Base-by-base conservation (phyloP, 2,888 invertebrate species). In the Leucania comma region DNA sequence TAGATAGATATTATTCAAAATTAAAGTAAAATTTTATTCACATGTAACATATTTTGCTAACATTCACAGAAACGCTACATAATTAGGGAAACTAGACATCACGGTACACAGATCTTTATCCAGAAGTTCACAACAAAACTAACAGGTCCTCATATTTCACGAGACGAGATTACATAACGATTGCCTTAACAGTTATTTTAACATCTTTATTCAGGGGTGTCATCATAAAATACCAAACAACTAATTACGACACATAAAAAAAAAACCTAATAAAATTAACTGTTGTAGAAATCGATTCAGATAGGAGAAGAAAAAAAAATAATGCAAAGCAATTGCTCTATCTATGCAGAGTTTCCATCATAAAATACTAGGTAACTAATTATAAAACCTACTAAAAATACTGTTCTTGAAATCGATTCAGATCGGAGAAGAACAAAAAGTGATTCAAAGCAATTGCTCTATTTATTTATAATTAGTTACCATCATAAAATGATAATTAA, bases 1-100 rank as follows among this genome's bases (percentile, higher is more conserved):
- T 10, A 61, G 29, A n/a, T n/a, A 3, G 14, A 26, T n/a, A 35
- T 20, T 51, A 32, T 46, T 6, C 0, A 6, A 10, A 46, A 29
- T 35, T 58, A 32, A 60, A 42, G 1, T n/a, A n/a, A n/a, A n/a
- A n/a, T n/a, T n/a, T n/a, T n/a, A n/a, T n/a, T 65, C 62, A 77
- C 38, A 67, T 66, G 68, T 71, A 59, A 51, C 67, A 72, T 64
- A 70, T 53, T 51, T 17, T 80, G 58, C 35, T 35, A 62, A 77
- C 74, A 77, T 88, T 86, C 80, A 75, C 73, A 81, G 79, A 78
- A 87, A 86, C 86, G 86, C 90, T 20, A 42, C 17, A 5, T 92
- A 90, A 90, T 93, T 90, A 90, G 84, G 86, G 76, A 87, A 89
- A 88, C 87, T 86, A 89, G 89, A 88, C 87, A 87, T 86, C 87